Percentiles rank a stretch among this genome's conserved stretches.
Evolutionary conservation across 2,888 invertebrate genomes (phyloP).

Genomic region (Priocnemis perturbator): DNA sequence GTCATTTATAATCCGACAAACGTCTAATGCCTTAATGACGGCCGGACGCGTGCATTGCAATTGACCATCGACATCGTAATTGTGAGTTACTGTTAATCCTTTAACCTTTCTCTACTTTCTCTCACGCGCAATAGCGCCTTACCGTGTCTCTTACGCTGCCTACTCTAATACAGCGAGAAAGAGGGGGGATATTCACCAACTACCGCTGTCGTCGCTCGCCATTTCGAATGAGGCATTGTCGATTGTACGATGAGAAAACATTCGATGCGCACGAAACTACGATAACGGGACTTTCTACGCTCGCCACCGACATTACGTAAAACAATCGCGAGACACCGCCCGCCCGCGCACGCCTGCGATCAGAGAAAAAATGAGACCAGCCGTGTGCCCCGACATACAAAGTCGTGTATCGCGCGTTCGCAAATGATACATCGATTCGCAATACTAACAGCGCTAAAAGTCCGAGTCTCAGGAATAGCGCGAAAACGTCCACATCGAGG

Average conservation of each 20-base stretch:
- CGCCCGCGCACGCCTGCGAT: no score
- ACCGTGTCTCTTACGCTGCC: no score
- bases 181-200: constrained; percentile 32
- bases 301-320: constrained; percentile 8
- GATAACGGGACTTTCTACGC: constrained; percentile 18
- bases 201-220: constrained; percentile 28
- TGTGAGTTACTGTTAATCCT: constrained; percentile 55
- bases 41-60: constrained; percentile 41
- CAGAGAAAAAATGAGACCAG: no score
- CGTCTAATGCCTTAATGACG: constrained; percentile 45
- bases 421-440: no score
- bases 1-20: constrained; percentile 44
- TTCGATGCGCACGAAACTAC: constrained; percentile 12
- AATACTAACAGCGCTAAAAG: no score
- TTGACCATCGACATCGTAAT: constrained; percentile 47
- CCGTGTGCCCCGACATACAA: no score
- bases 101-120: constrained; percentile 50
- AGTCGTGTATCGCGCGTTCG: no score
- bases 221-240: constrained; percentile 31
- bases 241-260: constrained; percentile 21
- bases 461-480: no score
- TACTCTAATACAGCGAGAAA: not conserved
- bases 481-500: no score
- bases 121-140: constrained; percentile 29
- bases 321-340: no score